Base-by-base conservation (phyloP, 2,113 vertebrate species). In the Labeo rohita region DNA sequence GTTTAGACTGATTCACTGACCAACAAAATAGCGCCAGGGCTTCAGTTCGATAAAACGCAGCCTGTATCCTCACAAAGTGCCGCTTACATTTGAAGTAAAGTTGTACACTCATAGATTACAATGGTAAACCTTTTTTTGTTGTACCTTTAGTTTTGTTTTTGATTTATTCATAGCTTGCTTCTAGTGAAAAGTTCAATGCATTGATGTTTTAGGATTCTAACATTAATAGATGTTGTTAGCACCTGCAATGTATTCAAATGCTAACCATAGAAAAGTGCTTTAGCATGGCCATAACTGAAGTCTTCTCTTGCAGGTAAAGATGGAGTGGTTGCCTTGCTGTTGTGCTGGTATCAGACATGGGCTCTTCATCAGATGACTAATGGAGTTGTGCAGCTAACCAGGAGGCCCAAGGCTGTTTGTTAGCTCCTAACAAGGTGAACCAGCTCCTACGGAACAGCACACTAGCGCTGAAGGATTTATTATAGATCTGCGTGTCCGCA, bases 351-450 rank as follows among this genome's bases (percentile, higher is more conserved):
- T 86, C 87, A 87, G 80, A 89, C 88, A 90, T 49, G 34, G 87
- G 86, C 85, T 89, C 87, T 90, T 90, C 88, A 88, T 89, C 90
- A 89, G 88, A 88, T 85, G 87, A 89, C 87, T 88, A 89, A 89
- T 87, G 88, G 87, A 87, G 68, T 86, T 74, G 83, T 86, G 88
- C 87, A 89, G 90, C 83, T 90, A 88, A 90, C 88, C 88, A 89
- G 88, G 85, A 85, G 74, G 87, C 90, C 85, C 80, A 81, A 83
- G 87, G 88, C 87, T 88, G 87, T 90, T 90, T 89, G 88, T 90
- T 90, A 88, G 88, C 90, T 85, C 80, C 87, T 90, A 90, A 90
- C 90, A 90, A 90, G 90, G 85, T 87, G 85, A 89, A 84, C 84
- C 83, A 87, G 88, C 88, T 87, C 77, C 85, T 84, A 78, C 54